A percentile compares a stretch with the other conserved stretches of the same genome.
Evolutionary conservation across 2,113 vertebrate genomes (phyloP).

Genomic region (Callorhinus ursinus): DNA sequence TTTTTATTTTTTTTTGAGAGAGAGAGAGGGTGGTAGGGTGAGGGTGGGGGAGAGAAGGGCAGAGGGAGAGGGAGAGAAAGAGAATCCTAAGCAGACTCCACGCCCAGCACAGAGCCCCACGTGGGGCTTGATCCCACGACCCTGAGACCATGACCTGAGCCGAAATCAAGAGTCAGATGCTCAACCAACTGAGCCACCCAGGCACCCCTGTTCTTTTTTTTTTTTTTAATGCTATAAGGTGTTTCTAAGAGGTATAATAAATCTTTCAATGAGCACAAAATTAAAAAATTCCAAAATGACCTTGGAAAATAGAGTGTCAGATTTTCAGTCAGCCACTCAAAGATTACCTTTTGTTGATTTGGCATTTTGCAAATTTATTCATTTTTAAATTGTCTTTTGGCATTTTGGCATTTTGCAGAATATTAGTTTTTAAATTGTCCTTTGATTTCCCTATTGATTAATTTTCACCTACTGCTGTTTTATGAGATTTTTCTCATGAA

Average conservation of each 20-base stretch:
- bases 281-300: background rate
- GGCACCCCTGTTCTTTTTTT: background rate
- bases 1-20: background rate
- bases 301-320: background rate
- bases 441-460: conserved; percentile 23
- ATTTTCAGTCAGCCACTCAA: background rate
- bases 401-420: background rate
- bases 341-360: conserved; percentile 42
- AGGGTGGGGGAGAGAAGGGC: background rate
- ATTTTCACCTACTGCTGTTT: background rate
- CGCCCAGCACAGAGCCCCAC: background rate
- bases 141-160: background rate
- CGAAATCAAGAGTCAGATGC: background rate
- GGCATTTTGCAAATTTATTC: conserved; percentile 26
- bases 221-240: background rate
- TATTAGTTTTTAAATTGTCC: conserved; percentile 53
- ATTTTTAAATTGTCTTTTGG: conserved; percentile 49
- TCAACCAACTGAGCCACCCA: background rate
- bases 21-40: background rate
- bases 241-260: background rate
- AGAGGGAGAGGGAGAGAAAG: background rate
- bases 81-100: background rate
- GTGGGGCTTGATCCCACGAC: background rate
- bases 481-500: conserved; percentile 1
- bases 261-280: background rate